phyloP scores from a whole-genome alignment of 2,888 invertebrate species.

The Koerneria pararmatus region DNA sequence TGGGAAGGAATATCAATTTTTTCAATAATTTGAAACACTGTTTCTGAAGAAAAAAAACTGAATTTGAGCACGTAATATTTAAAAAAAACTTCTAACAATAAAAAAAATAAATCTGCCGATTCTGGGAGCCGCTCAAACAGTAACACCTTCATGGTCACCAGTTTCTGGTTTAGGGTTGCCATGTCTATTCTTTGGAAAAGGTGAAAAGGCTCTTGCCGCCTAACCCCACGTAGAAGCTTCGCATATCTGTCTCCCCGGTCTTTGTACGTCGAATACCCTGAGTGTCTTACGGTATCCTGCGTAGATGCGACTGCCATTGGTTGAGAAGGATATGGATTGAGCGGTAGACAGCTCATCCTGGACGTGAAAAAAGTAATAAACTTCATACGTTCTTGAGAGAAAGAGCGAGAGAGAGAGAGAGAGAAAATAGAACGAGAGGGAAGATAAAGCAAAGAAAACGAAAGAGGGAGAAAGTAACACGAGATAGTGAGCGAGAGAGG shows the following conservation, averaged over 20 bases:
- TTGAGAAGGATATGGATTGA: conserved; percentile 19
- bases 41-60: too few relatives aligned
- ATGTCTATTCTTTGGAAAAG: background rate
- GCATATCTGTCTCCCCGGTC: conserved; percentile 26
- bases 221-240: conserved; percentile 27
- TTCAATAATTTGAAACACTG: too few relatives aligned
- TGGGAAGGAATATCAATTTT: too few relatives aligned
- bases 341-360: conserved; percentile 28
- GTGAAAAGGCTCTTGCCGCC: background rate
- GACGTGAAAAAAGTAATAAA: background rate
- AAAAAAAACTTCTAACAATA: too few relatives aligned
- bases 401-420: background rate
- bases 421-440: background rate
- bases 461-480: too few relatives aligned
- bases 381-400: background rate
- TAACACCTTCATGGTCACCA: too few relatives aligned
- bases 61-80: too few relatives aligned
- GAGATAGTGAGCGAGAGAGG: too few relatives aligned
- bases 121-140: too few relatives aligned
- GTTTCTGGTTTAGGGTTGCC: background rate
- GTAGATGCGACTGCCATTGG: conserved; percentile 17
- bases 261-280: conserved; percentile 25
- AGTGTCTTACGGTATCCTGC: conserved; percentile 23
- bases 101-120: too few relatives aligned
- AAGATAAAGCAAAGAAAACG: background rate